These are phyloP conservation scores for Myotis yumanensis DNA, from an alignment of 2,113 vertebrate species.

Conservation along the genomic window DNA sequence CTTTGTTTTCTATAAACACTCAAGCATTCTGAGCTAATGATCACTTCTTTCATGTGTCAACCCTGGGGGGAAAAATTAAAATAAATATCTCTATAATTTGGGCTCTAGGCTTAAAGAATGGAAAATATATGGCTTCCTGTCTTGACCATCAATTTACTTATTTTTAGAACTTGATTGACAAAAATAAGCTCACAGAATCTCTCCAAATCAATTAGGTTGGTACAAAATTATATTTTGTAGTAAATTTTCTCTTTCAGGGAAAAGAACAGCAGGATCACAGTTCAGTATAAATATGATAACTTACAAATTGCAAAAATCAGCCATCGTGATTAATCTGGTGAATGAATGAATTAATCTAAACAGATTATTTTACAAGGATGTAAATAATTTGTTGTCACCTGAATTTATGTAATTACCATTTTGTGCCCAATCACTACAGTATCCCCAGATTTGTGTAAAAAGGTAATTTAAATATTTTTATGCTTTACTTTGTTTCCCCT, in stretches of 20 bases:
- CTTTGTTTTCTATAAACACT: constrained; percentile 30
- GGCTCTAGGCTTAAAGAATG: not conserved
- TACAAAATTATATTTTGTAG: constrained; percentile 24
- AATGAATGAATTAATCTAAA: not conserved
- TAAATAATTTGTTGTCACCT: not conserved
- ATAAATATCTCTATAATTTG: constrained; percentile 6
- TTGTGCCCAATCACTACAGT: not conserved
- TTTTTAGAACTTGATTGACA: constrained; percentile 30
- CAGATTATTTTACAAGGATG: not conserved
- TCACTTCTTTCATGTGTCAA: constrained; percentile 29
- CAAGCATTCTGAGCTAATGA: constrained; percentile 28
- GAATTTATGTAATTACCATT: not conserved
- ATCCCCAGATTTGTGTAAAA: not conserved
- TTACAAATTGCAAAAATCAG: constrained; percentile 18
- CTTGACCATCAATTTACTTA: constrained; percentile 5
- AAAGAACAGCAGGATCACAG: not conserved
- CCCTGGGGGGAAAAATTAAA: not conserved
- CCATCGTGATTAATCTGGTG: not conserved
- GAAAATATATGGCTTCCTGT: constrained; percentile 22
- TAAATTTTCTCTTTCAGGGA: constrained; percentile 22
- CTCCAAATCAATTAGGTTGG: not conserved
- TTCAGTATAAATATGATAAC: constrained; percentile 6
- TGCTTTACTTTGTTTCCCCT: not conserved
- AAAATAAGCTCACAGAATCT: not conserved
- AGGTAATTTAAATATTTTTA: not conserved